These are phyloP conservation scores for Asarcornis scutulata DNA, from an alignment of 2,113 vertebrate genomes.

Conservation along the genomic window DNA sequence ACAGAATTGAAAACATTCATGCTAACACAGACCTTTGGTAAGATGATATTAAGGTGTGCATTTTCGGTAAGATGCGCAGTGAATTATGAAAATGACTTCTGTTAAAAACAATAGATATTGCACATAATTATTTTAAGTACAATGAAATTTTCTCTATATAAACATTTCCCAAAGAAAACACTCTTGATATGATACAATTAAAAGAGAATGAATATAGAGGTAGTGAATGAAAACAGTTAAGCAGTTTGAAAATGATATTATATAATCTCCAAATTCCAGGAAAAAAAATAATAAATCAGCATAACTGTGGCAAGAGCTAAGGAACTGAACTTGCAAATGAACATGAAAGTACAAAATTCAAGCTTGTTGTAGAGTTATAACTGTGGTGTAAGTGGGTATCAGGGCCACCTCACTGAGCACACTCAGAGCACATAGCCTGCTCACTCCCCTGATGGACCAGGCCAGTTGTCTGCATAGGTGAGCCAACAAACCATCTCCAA, in stretches of 20 bases:
- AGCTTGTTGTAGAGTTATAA: not conserved
- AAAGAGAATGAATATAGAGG: not conserved
- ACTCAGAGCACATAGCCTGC: too few relatives aligned
- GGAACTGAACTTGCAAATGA: not conserved
- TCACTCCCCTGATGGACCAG: too few relatives aligned
- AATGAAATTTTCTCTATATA: not conserved
- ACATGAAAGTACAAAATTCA: not conserved
- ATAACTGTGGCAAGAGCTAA: not conserved
- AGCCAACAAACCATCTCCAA: not conserved
- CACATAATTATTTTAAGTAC: not conserved
- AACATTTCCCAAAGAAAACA: not conserved
- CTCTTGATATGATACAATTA: rapidly evolving
- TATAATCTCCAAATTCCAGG: not conserved
- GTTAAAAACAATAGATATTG: not conserved
- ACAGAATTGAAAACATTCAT: not conserved
- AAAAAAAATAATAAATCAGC: not conserved
- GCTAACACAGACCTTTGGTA: not conserved
- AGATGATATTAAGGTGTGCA: not conserved
- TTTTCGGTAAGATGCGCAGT: not conserved
- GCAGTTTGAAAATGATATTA: not conserved
- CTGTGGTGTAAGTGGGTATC: not conserved
- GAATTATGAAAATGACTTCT: not conserved
- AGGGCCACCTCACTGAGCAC: not conserved
- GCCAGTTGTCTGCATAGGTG: not conserved
- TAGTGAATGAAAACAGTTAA: not conserved